phyloP scores from a whole-genome alignment of 2,888 invertebrate species.

The Elaeidobius kamerunicus region DNA sequence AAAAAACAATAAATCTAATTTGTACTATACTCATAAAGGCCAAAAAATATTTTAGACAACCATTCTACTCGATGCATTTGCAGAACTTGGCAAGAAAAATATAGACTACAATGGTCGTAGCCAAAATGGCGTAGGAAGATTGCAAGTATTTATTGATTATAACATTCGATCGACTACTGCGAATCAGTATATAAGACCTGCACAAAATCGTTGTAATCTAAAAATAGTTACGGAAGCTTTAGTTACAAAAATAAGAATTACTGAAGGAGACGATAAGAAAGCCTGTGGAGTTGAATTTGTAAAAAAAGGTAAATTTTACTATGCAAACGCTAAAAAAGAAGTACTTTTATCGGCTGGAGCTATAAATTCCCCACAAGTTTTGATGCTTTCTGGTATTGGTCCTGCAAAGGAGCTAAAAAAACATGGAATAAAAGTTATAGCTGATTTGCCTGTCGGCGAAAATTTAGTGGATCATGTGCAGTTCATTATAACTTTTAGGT shows the following conservation, averaged over 20 bases:
- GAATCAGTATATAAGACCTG: constrained; percentile 14
- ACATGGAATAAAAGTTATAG: background rate
- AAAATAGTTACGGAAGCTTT: constrained; percentile 56
- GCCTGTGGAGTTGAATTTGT: too few relatives aligned
- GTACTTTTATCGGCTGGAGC: too few relatives aligned
- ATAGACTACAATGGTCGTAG: constrained; percentile 18
- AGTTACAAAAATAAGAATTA: constrained; percentile 31
- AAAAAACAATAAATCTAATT: too few relatives aligned
- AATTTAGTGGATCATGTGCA: too few relatives aligned
- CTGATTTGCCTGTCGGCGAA: too few relatives aligned
- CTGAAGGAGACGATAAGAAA: too few relatives aligned
- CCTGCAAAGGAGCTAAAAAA: background rate
- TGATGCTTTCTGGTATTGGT: too few relatives aligned
- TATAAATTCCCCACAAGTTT: too few relatives aligned
- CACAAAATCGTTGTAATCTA: constrained; percentile 18
- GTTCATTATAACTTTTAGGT: too few relatives aligned
- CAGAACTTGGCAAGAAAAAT: constrained; percentile 39
- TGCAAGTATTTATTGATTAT: constrained; percentile 20
- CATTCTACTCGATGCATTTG: constrained; percentile 50
- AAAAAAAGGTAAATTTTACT: too few relatives aligned
- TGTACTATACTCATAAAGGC: too few relatives aligned
- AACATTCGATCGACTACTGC: constrained; percentile 12
- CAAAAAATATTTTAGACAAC: background rate
- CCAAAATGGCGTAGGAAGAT: constrained; percentile 20
- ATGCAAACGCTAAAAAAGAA: too few relatives aligned